Evolutionary conservation across 2,797 vertebrate species (phyloP), one percentile per base, ranked within the genome.

Genomic region (Enteromius unitaeniatus): DNA sequence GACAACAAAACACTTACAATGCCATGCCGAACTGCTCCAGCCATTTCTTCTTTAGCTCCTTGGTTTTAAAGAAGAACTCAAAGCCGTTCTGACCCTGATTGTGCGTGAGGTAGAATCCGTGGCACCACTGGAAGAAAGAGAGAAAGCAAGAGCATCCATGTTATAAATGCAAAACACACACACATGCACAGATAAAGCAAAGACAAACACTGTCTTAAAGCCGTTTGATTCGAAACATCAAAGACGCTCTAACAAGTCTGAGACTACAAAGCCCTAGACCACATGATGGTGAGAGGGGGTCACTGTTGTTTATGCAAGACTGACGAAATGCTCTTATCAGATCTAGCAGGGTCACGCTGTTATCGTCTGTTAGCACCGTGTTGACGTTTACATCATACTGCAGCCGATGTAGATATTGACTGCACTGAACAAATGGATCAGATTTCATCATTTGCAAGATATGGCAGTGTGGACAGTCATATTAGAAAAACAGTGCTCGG

Each of bases 21-120:
- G 98, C 98, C 98, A 99, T 99, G 93, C 96, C 96, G 92, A 99
- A 99, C 92, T 98, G 98, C 83, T 99, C 98, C 89, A 99, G 94
- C 97, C 97, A 99, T 89, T 99, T 99, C 94, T 99, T 99, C 92
- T 99, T 99, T 92, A 99, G 92, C 88, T 99, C 98, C 93, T 97
- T 99, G 88, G 98, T 99, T 95, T 99, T 99, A 93, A 99, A 99
- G 91, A 98, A 99, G 93, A 99, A 96, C 92, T 99, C 97, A 86
- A 99, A 96, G 84, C 98, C 98, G 53, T 91, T 99, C 92, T 99
- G 97, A 87, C 98, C 98, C 93, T 99, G 97, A 87, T 94, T 95
- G 86, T 99, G 97, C 80, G 97, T 98, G 95, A 99, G 97, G 95
- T 98, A 99, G 96, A 99, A 99, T 91, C 97, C 98, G 0, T 99